Base-by-base conservation (phyloP, 2,113 vertebrate species). In the Tragelaphus scriptus region DNA sequence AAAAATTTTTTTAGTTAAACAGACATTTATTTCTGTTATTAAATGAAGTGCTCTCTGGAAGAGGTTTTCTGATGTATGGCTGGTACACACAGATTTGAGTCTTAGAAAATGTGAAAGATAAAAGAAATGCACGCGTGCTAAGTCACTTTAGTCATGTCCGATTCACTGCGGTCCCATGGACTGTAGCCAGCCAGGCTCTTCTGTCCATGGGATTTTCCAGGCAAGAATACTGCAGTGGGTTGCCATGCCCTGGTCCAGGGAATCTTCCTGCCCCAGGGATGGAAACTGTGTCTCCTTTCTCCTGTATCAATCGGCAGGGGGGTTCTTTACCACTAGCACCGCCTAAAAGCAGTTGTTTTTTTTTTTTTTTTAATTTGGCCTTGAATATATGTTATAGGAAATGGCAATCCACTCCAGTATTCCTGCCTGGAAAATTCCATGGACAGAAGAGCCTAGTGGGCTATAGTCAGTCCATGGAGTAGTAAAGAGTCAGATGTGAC, bases 21-120 rank as follows among this genome's bases (percentile, higher is more conserved):
- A 92, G 81, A 97, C 87, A 79, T 87, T 98, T 81, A 53, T 91
- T 98, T 98, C 96, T 36, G 97, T 94, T 98, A 98, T 93, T 97
- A 98, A 98, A 98, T 98, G 94, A 98, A 95, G 97, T 98, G 93
- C 61, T 95, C 84, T 1, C 9, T 65, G 68, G 95, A 97, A 58
- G 36, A 85, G 12, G 32, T 95, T 95, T 65, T 98, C 96, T 96
- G 85, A 94, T 79, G 15, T 56, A 88, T 53, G 94, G 81, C 53
- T 55, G 21, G 53, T 21, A 98, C 84, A 96, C 63, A 96, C 6
- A 97, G 95, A n/a, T 98, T 98, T 98, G 97, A 97, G 94, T 56
- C 53, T 95, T 3, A 95, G 86, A 96, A 85, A 98, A 97, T 97
- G 49, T 58, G 87, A 94, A 98, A 97, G 86, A 97, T 97, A 97